Evolutionary conservation across 2,797 vertebrate species (phyloP).

Genomic region (Clarias laeviceps): DNA sequence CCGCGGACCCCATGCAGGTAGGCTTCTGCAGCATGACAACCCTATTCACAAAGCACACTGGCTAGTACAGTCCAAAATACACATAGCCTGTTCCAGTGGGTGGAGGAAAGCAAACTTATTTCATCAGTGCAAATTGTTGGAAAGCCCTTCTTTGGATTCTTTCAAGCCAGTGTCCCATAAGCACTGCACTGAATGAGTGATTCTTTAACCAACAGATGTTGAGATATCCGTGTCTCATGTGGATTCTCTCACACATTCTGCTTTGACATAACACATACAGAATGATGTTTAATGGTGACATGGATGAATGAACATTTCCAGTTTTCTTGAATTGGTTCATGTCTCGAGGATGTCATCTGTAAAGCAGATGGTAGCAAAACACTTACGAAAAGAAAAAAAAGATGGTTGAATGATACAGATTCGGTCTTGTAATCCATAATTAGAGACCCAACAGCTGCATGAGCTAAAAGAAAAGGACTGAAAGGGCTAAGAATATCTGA

Average conservation of each 20-base stretch:
- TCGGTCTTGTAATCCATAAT: not conserved
- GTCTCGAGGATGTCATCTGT: conserved; percentile 62
- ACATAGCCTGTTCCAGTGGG: not conserved
- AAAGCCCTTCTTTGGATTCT: not conserved
- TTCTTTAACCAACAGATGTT: conserved; percentile 1
- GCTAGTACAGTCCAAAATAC: not conserved
- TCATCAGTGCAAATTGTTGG: conserved; percentile 7
- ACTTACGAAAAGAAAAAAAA: conserved; percentile 46
- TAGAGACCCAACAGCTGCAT: not conserved
- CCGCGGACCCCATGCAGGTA: not conserved
- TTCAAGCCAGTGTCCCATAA: conserved; percentile 1
- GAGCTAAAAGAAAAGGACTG: not conserved
- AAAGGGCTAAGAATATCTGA: not conserved
- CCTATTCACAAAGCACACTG: not conserved
- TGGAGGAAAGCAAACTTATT: not conserved
- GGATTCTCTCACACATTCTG: conserved; percentile 16
- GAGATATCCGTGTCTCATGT: conserved; percentile 15
- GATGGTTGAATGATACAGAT: not conserved
- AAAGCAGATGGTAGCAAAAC: conserved; percentile 65
- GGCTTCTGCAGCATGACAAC: not conserved
- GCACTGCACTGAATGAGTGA: not conserved
- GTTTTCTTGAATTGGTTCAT: conserved; percentile 44
- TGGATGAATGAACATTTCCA: conserved; percentile 39
- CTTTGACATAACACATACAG: conserved; percentile 9
- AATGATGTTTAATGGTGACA: conserved; percentile 42